These are phyloP conservation scores for Ovis aries DNA, from an alignment of 2,113 vertebrate species.

Conservation along the genomic window DNA sequence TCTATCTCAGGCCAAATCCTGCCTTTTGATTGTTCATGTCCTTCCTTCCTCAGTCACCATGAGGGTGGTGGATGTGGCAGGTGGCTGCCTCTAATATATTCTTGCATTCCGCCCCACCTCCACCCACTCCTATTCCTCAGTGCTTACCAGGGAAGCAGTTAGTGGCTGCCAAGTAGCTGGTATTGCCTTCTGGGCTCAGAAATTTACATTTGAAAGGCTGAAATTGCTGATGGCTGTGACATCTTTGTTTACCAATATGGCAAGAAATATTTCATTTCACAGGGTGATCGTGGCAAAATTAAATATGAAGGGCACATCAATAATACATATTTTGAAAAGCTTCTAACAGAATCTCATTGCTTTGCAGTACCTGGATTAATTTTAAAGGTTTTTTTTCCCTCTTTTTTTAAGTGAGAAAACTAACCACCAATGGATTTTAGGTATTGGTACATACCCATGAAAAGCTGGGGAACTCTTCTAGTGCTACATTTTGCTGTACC, in stretches of 20 bases:
- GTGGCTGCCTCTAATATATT: neutral
- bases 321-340: neutral
- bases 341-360: neutral
- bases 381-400: neutral
- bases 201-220: neutral
- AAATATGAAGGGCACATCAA: neutral
- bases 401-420: neutral
- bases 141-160: neutral
- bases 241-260: neutral
- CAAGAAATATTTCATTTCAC: neutral
- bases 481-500: neutral
- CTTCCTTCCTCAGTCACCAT: rapidly evolving
- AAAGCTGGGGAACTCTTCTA: neutral
- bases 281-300: neutral
- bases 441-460: neutral
- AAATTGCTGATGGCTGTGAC: neutral
- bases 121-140: neutral
- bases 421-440: neutral
- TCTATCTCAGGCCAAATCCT: neutral
- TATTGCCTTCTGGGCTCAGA: neutral
- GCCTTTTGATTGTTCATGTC: neutral
- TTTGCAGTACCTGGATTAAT: neutral
- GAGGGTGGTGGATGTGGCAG: neutral
- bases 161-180: neutral
- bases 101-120: rapidly evolving